phyloP scores from a whole-genome alignment of 2,797 vertebrate genomes.

The Malacoraja senta region DNA sequence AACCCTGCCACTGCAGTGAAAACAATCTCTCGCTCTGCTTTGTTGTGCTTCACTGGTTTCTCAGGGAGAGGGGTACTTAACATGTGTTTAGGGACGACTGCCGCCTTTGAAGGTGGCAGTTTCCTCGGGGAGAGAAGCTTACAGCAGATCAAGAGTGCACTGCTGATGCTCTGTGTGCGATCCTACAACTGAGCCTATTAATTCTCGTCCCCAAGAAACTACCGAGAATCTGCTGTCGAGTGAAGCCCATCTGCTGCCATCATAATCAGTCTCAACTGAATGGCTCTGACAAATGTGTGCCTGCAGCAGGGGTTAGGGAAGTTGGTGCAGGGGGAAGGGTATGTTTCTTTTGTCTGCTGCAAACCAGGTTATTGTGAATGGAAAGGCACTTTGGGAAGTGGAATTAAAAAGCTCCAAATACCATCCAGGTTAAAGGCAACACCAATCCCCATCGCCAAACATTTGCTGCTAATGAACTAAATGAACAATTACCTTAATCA shows the following conservation, averaged over 20 bases:
- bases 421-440: constrained; percentile 52
- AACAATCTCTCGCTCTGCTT: constrained; percentile 39
- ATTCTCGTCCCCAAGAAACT: constrained; percentile 50
- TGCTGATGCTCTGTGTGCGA: constrained; percentile 49
- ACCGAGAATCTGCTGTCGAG: constrained; percentile 58
- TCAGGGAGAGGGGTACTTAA: constrained; percentile 54
- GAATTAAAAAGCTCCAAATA: constrained; percentile 56
- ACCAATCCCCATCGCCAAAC: constrained; percentile 44
- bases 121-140: constrained; percentile 56
- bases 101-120: constrained; percentile 59
- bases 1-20: constrained; percentile 36
- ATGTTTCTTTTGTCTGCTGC: constrained; percentile 62
- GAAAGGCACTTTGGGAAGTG: constrained; percentile 49
- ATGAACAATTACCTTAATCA: constrained; percentile 58
- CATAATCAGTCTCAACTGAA: constrained; percentile 76
- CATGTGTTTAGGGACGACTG: constrained; percentile 55
- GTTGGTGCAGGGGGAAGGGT: constrained; percentile 22
- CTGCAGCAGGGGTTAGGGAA: constrained; percentile 50
- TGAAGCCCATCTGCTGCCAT: constrained; percentile 77
- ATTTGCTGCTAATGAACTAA: constrained; percentile 57
- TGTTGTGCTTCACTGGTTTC: constrained; percentile 47
- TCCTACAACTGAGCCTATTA: constrained; percentile 48
- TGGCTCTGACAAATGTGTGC: constrained; percentile 65
- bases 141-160: constrained; percentile 46
- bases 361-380: constrained; percentile 54